Evolutionary conservation across 2,888 invertebrate species (phyloP), one percentile per base, ranked within the genome.

Genomic region (Nezara viridula): DNA sequence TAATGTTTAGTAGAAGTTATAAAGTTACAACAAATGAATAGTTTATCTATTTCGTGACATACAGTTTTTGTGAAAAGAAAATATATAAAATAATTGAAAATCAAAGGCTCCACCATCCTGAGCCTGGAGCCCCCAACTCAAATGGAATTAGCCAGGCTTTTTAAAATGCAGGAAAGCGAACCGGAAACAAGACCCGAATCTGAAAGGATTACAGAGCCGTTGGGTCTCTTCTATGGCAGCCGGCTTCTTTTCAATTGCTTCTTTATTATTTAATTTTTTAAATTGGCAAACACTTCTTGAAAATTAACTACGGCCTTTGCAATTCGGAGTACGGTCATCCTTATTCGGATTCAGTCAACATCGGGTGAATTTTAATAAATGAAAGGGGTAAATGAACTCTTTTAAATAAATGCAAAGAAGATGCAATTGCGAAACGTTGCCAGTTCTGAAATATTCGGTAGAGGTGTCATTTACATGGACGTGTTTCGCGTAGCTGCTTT

Each of bases 51-150:
- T n/a, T n/a, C n/a, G n/a, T n/a, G n/a, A n/a, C n/a, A n/a, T n/a
- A n/a, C n/a, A n/a, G n/a, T n/a, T n/a, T n/a, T n/a, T n/a, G n/a
- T n/a, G n/a, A n/a, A n/a, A n/a, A n/a, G n/a, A n/a, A n/a, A n/a
- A n/a, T n/a, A n/a, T n/a, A n/a, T n/a, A n/a, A 60, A 60, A 60
- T 60, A 60, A 60, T 60, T 60, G 12, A 27, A 60, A 60, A 60
- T n/a, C 27, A 27, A 27, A 60, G 2, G 16, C 12, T 60, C 3
- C 14, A 4, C 60, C 60, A 2, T 55, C n/a, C n/a, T n/a, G 24
- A 0, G 55, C 60, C 60, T 2, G 27, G 27, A 24, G 2, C 27
- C 12, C 3, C 2, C 14, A 60, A 27, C 27, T 27, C 27, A 27
- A 27, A 60, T n/a, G 60, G 27, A 60, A 27, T 60, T 60, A 60